A percentile compares a stretch with the other conserved stretches of the same genome.
These are phyloP conservation scores for Ips nitidus DNA, from an alignment of 1,140 invertebrate genomes.

Conservation along the genomic window DNA sequence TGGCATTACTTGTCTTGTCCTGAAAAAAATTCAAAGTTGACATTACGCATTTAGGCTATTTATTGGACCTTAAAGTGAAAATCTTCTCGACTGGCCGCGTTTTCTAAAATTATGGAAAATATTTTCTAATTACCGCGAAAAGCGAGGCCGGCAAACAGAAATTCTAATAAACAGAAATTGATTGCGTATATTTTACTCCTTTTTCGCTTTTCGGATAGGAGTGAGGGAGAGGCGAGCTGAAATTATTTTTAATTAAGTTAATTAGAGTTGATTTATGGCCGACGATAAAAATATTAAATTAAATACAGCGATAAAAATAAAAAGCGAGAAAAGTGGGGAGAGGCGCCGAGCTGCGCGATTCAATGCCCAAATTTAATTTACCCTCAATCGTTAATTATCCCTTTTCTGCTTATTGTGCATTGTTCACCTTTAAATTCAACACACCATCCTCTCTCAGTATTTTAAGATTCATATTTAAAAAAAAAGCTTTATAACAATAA, in stretches of 20 bases:
- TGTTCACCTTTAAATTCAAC: slow-evolving; percentile 22
- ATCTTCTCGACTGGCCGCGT: too few species aligned
- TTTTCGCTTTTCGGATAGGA: slow-evolving; percentile 18
- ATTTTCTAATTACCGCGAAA: slow-evolving; percentile 23
- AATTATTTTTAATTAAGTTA: slow-evolving; percentile 55
- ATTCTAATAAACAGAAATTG: slow-evolving; percentile 35
- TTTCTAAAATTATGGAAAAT: slow-evolving; percentile 6
- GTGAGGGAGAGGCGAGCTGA: slow-evolving; percentile 24
- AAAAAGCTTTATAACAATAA: slow-evolving; percentile 1
- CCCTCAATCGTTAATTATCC: slow-evolving; percentile 35
- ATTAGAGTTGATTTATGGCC: slow-evolving; percentile 54
- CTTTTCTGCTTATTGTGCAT: slow-evolving; percentile 11
- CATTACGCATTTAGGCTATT: too few species aligned
- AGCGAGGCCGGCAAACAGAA: slow-evolving; percentile 10
- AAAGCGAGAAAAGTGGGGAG: slow-evolving; percentile 27
- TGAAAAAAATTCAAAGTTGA: too few species aligned
- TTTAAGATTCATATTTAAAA: background rate
- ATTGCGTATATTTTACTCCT: slow-evolving; percentile 25
- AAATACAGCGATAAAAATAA: slow-evolving; percentile 51
- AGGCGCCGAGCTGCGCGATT: slow-evolving; percentile 31
- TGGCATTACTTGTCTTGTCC: too few species aligned
- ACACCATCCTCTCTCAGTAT: background rate
- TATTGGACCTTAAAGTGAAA: too few species aligned
- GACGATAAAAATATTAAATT: slow-evolving; percentile 53
- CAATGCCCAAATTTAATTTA: slow-evolving; percentile 52